A percentile compares a stretch with the other conserved stretches of the same genome.
These are phyloP conservation scores for Leptobrachium leishanense DNA, from an alignment of 2,113 vertebrate species.

Conservation along the genomic window DNA sequence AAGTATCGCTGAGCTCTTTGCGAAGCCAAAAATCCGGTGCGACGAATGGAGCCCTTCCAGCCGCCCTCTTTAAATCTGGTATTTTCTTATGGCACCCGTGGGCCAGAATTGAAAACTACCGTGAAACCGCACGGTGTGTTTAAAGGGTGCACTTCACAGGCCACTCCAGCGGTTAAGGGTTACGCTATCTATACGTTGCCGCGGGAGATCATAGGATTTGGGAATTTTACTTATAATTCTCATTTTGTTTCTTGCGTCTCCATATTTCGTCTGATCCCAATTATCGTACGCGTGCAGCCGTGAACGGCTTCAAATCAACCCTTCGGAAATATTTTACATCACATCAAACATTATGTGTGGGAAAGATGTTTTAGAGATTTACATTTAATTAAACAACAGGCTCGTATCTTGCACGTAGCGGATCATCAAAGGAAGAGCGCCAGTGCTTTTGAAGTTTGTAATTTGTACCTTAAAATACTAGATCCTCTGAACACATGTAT, in stretches of 20 bases:
- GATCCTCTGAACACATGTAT: conserved; percentile 31
- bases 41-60: too few species aligned
- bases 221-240: neutral
- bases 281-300: conserved; percentile 35
- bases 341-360: conserved; percentile 45
- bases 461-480: conserved; percentile 23
- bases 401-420: conserved; percentile 3
- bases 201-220: neutral
- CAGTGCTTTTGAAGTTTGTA: conserved; percentile 23
- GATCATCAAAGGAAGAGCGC: conserved; percentile 32
- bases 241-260: neutral
- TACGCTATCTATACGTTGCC: neutral
- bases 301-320: conserved; percentile 32
- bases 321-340: conserved; percentile 42
- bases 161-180: too few species aligned
- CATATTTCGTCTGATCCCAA: conserved; percentile 37
- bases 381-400: conserved; percentile 40
- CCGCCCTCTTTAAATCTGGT: too few species aligned
- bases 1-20: too few species aligned
- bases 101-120: too few species aligned
- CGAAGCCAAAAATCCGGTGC: too few species aligned
- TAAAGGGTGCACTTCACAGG: too few species aligned
- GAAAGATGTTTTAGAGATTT: conserved; percentile 43
- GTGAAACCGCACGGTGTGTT: too few species aligned
- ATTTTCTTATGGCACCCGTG: too few species aligned